A percentile compares a stretch with the other conserved stretches of the same genome.
Conservation (phyloP, 2,888 invertebrate species). For the Sympetrum striolatum region DNA sequence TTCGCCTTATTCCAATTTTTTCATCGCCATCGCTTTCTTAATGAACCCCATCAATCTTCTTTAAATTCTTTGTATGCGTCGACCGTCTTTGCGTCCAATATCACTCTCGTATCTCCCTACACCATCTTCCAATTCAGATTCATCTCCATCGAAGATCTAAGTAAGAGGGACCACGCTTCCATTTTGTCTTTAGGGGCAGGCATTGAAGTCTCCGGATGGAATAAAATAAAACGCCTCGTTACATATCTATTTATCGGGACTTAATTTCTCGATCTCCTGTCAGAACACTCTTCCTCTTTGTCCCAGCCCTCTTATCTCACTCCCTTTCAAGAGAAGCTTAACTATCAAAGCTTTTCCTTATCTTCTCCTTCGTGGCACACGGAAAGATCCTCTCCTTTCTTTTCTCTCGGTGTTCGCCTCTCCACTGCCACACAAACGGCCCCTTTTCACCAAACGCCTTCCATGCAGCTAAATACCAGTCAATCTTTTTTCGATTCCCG, state of each 20-base stretch:
- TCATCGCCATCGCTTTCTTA: conserved; percentile 5
- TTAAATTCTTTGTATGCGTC: conserved; percentile 14
- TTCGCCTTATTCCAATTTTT: neutral
- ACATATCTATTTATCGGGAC: conserved; percentile 36
- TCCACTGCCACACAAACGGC: neutral
- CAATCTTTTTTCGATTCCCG: conserved; percentile 29
- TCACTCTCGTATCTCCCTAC: neutral
- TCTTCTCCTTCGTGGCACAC: neutral
- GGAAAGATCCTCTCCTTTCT: neutral
- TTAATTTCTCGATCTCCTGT: conserved; percentile 33
- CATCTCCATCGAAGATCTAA: conserved; percentile 10
- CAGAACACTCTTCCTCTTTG: neutral
- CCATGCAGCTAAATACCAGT: conserved; percentile 29
- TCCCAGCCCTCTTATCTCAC: conserved; percentile 6
- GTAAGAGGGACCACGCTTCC: neutral
- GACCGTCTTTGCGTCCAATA: neutral
- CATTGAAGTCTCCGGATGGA: conserved; percentile 8
- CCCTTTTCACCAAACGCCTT: conserved; percentile 1
- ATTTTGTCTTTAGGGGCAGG: neutral
- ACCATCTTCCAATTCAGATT: conserved; percentile 19
- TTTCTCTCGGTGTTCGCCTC: neutral
- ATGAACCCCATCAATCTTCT: conserved; percentile 31
- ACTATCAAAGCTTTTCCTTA: neutral
- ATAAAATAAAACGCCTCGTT: conserved; percentile 9
- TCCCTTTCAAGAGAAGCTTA: neutral